Evolutionary conservation across 2,113 vertebrate genomes (phyloP).

Genomic region (Himantopus leucocephalus): DNA sequence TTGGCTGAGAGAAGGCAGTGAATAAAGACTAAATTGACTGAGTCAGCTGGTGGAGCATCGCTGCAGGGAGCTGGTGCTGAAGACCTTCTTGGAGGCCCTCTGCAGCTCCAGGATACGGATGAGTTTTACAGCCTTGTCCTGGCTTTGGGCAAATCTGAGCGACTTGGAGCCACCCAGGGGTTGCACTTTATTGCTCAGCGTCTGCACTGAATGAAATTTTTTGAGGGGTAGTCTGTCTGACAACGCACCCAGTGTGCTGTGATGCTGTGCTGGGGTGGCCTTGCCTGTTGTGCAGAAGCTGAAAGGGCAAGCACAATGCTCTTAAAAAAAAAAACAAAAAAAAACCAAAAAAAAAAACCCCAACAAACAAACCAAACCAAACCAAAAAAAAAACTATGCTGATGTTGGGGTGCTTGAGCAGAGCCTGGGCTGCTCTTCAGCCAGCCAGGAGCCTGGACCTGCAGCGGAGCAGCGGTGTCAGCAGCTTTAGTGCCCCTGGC

Average conservation of each 20-base stretch:
- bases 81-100: not conserved
- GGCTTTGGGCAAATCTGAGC: not conserved
- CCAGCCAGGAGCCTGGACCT: not conserved
- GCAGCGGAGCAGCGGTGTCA: not conserved
- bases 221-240: not conserved
- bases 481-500: not conserved
- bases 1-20: not conserved
- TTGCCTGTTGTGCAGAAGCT: not conserved
- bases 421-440: not conserved
- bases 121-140: not conserved
- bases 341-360: too few species aligned
- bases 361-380: too few species aligned
- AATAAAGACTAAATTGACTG: not conserved
- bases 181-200: not conserved
- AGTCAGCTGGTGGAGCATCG: not conserved
- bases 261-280: not conserved
- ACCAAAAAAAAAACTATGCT: not conserved
- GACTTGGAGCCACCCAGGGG: not conserved
- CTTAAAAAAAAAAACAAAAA: too few species aligned
- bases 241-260: not conserved
- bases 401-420: not conserved
- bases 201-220: not conserved
- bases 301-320: not conserved
- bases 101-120: not conserved
- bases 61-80: not conserved